Evolutionary conservation across 64 coral and sea anemone genomes (phyloP).

Genomic region (Anthopleura sola): DNA sequence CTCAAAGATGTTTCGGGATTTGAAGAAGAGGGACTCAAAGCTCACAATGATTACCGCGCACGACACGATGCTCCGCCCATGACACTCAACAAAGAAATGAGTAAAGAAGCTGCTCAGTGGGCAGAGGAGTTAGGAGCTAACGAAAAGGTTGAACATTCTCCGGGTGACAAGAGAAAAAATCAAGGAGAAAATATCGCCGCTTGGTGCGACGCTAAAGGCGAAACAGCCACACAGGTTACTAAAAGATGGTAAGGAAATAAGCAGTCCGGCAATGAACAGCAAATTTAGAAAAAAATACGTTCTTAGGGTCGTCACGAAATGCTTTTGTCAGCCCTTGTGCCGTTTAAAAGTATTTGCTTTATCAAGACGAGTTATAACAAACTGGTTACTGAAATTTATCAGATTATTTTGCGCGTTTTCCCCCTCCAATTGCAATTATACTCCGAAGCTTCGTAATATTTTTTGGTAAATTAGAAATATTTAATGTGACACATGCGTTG

Average conservation of each 20-base stretch:
- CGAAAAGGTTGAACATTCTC: constrained; percentile 38
- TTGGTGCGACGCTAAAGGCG: neutral
- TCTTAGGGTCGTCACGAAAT: too few species aligned
- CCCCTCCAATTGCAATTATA: too few species aligned
- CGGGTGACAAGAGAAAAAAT: constrained; percentile 30
- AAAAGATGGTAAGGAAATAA: constrained; percentile 39
- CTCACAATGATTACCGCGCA: constrained; percentile 69
- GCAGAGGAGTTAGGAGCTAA: constrained; percentile 36
- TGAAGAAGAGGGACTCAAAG: constrained; percentile 53
- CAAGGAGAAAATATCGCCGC: constrained; percentile 83
- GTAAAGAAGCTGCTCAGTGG: constrained; percentile 46
- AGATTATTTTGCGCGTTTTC: too few species aligned
- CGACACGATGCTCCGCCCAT: constrained; percentile 59
- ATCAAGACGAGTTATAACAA: too few species aligned
- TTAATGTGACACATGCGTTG: too few species aligned
- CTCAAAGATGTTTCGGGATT: constrained; percentile 33
- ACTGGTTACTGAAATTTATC: too few species aligned
- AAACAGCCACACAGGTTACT: neutral
- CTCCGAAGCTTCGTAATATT: too few species aligned
- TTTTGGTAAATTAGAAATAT: too few species aligned
- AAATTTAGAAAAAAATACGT: too few species aligned
- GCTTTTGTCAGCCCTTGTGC: too few species aligned
- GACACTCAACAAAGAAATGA: constrained; percentile 47
- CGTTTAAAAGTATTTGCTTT: too few species aligned
- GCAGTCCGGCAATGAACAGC: too few species aligned